These are phyloP conservation scores for Bombus cullumanus DNA, from an alignment of 1,140 invertebrate species.

Conservation along the genomic window DNA sequence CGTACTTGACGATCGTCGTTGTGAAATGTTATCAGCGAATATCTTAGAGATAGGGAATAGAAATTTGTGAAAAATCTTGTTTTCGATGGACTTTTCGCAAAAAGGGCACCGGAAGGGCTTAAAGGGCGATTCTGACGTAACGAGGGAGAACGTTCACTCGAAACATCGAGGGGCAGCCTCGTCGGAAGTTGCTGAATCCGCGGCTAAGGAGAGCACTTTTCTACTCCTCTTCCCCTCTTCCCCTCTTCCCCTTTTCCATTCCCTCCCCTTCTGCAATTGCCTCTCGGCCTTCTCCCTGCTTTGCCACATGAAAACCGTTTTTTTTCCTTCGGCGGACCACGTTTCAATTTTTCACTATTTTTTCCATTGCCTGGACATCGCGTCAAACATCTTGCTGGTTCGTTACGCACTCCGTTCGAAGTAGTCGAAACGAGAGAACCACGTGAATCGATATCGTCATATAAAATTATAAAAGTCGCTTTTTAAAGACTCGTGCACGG, in stretches of 20 bases:
- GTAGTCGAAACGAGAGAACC: too few species aligned
- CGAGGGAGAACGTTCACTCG: conserved; percentile 65
- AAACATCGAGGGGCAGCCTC: conserved; percentile 68
- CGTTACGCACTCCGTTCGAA: neutral
- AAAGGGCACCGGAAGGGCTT: neutral
- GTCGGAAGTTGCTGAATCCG: conserved; percentile 71
- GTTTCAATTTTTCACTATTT: neutral
- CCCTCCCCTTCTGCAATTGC: too few species aligned
- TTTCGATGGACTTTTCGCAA: neutral
- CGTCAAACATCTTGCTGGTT: neutral
- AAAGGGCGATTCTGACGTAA: conserved; percentile 65
- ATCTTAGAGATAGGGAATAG: too few species aligned
- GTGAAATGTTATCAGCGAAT: too few species aligned
- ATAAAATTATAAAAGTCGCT: too few species aligned
- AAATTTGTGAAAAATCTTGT: neutral
- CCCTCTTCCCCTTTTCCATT: neutral
- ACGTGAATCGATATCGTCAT: too few species aligned
- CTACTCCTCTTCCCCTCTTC: conserved; percentile 15
- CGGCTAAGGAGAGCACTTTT: conserved; percentile 66
- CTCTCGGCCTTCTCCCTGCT: conserved; percentile 5
- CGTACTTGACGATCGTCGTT: too few species aligned
- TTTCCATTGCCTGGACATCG: neutral
- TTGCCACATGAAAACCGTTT: neutral
- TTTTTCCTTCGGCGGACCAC: neutral
- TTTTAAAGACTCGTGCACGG: too few species aligned